A percentile compares a stretch with the other conserved stretches of the same genome.
phyloP scores from a whole-genome alignment of 2,888 invertebrate species.

The Podotricha telesiphe region DNA sequence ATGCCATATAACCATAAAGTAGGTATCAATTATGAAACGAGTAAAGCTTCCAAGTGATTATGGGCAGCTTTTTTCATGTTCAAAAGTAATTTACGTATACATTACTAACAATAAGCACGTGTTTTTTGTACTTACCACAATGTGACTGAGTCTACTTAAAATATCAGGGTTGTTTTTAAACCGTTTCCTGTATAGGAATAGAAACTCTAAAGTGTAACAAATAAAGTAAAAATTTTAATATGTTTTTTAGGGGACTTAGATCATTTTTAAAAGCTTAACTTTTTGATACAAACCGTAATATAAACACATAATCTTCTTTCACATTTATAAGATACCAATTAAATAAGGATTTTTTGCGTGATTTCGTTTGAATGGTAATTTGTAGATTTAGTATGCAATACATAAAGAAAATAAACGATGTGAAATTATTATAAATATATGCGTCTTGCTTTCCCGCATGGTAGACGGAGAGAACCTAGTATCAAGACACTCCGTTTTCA shows the following conservation, averaged over 20 bases:
- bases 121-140: conserved; percentile 36
- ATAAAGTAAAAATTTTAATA: background rate
- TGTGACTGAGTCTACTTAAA: conserved; percentile 7
- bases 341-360: conserved; percentile 55
- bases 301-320: conserved; percentile 42
- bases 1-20: too few species aligned
- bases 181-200: background rate
- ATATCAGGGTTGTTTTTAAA: conserved; percentile 9
- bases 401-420: too few species aligned
- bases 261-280: conserved; percentile 4
- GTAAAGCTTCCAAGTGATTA: conserved; percentile 2
- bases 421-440: too few species aligned
- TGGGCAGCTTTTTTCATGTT: background rate
- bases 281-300: conserved; percentile 23
- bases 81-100: conserved; percentile 12
- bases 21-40: background rate
- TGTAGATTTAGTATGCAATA: conserved; percentile 27
- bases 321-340: conserved; percentile 53
- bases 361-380: conserved; percentile 44
- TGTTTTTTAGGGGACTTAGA: background rate
- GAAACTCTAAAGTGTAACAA: background rate
- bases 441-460: too few species aligned
- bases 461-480: too few species aligned
- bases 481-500: too few species aligned
- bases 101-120: conserved; percentile 38